Evolutionary conservation across 2,797 vertebrate species (phyloP), one percentile per base, ranked within the genome.

Genomic region (Galagoides demidoff): DNA sequence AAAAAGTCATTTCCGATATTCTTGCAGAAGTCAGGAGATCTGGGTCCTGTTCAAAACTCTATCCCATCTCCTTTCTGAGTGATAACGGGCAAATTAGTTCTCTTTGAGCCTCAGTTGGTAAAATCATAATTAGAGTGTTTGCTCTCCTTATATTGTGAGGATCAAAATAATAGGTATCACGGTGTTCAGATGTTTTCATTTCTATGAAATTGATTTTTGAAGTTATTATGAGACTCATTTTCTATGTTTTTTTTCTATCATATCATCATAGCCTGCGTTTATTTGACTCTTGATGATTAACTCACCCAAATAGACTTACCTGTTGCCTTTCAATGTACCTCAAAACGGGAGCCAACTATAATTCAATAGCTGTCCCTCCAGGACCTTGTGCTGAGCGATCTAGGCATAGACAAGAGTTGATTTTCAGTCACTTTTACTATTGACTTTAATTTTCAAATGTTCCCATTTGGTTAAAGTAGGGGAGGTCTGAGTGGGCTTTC

Each of bases 121-220:
- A 90, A 61, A 43, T 96, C 14, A 34, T 84, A 90, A 96, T 85
- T 87, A 45, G 10, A 82, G n/a, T 89, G 57, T 13, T 22, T 89
- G 31, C 2, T 92, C 73, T 78, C 2, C 68, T 88, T 90, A 89
- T 29, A 85, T 49, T 70, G 37, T 90, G 39, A 77, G 7, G 4
- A 76, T 90, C 84, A 90, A 90, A 86, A 70, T 23, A 66, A 71
- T 14, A 88, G 16, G 63, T 77, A 64, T 39, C 23, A 74, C 79
- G 74, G 31, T 85, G 27, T 78, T 94, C 71, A 74, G 91, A 71
- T 94, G 22, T 43, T 84, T 85, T 92, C 5, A 64, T 85, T 95
- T 95, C 9, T 49, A 45, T 86, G 78, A 77, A 90, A 66, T 85
- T 79, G 13, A 49, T 34, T 89, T 93, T 94, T 74, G 7, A 20